Conservation (phyloP, 2,113 vertebrate species). For the Malurus cyaneus region DNA sequence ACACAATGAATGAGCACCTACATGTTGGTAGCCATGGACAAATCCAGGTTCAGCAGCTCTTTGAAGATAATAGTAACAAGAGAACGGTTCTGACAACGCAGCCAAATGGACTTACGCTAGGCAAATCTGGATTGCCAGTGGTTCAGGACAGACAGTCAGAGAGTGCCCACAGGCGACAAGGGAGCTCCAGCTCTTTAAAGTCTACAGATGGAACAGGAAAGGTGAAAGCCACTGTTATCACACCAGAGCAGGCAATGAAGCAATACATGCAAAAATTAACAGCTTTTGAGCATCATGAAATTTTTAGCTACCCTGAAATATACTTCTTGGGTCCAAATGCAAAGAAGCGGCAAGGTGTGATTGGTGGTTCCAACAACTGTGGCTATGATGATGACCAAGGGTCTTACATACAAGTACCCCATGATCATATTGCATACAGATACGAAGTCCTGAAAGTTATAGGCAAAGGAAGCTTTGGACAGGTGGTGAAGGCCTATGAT, state of each 20-base stretch:
- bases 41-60: slow-evolving; percentile 90
- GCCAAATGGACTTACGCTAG: slow-evolving; percentile 87
- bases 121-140: slow-evolving; percentile 80
- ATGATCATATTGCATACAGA: slow-evolving; percentile 94
- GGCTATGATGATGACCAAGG: slow-evolving; percentile 98
- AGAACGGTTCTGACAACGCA: slow-evolving; percentile 89
- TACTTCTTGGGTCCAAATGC: slow-evolving; percentile 93
- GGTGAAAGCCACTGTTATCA: slow-evolving; percentile 78
- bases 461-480: slow-evolving; percentile 97
- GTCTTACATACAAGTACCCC: slow-evolving; percentile 94
- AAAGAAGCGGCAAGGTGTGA: slow-evolving; percentile 92
- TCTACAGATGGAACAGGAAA: slow-evolving; percentile 81
- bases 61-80: slow-evolving; percentile 95
- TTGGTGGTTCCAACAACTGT: slow-evolving; percentile 91
- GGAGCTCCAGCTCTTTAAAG: slow-evolving; percentile 89
- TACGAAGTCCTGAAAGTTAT: slow-evolving; percentile 98
- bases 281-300: slow-evolving; percentile 93
- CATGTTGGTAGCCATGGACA: slow-evolving; percentile 82
- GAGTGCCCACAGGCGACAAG: slow-evolving; percentile 82
- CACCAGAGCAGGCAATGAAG: slow-evolving; percentile 94
- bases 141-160: slow-evolving; percentile 84
- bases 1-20: slow-evolving; percentile 87
- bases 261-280: slow-evolving; percentile 96
- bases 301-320: slow-evolving; percentile 92
- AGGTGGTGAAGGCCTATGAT: slow-evolving; percentile 98